Conservation (phyloP, 2,113 vertebrate species). For the Caranx ignobilis region DNA sequence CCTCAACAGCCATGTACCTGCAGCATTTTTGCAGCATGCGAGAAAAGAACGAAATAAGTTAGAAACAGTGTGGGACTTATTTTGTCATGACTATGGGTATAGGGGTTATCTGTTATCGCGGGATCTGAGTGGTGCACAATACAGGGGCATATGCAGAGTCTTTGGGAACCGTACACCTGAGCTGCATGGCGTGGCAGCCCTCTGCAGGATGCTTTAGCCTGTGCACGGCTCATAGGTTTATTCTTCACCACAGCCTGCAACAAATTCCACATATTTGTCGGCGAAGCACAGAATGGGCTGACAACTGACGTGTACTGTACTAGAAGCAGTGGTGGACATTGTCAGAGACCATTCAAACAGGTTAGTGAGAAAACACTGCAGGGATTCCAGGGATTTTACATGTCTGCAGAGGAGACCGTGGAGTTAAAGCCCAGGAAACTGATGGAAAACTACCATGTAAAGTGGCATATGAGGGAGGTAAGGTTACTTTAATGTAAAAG, state of each 20-base stretch:
- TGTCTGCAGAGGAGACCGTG: no score
- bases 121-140: background rate
- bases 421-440: no score
- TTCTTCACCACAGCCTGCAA: constrained; percentile 68
- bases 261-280: constrained; percentile 72
- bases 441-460: no score
- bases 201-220: background rate
- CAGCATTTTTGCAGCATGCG: background rate
- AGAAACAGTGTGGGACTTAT: background rate
- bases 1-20: no score
- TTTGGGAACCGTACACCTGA: background rate
- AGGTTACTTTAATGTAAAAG: no score
- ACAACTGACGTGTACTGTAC: background rate
- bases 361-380: constrained; percentile 25
- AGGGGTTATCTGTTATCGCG: background rate
- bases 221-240: background rate
- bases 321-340: background rate
- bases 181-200: no score
- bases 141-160: background rate
- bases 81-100: background rate
- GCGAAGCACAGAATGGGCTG: constrained; percentile 31
- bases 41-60: background rate
- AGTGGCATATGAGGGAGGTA: no score
- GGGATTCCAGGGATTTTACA: background rate
- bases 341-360: constrained; percentile 14